Evolutionary conservation across 2,113 vertebrate genomes (phyloP).

Genomic region (Corapipo altera): DNA sequence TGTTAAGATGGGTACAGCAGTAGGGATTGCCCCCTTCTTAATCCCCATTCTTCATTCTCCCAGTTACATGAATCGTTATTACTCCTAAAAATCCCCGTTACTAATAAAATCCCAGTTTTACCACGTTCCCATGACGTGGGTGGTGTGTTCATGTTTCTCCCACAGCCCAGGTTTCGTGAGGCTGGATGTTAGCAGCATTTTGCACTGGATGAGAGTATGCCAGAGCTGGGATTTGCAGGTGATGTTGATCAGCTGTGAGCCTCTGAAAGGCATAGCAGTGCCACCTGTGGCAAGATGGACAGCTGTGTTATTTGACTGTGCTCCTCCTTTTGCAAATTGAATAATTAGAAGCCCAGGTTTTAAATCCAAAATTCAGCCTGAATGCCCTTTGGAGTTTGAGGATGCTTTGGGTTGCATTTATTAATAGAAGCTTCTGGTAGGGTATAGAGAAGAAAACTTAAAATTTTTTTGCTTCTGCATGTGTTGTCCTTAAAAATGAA

Average conservation of each 20-base stretch:
- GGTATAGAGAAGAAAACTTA: neutral
- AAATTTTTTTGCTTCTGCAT: accelerated
- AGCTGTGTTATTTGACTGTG: neutral
- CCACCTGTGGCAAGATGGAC: neutral
- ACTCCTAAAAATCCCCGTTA: neutral
- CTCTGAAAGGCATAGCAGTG: neutral
- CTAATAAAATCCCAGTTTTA: neutral
- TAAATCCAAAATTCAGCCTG: neutral
- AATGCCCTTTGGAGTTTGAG: neutral
- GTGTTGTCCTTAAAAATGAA: neutral
- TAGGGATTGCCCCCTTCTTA: neutral
- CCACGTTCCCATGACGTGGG: neutral
- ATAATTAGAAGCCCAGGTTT: neutral
- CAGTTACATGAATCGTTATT: neutral
- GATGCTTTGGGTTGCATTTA: neutral
- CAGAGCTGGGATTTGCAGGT: neutral
- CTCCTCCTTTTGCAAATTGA: neutral
- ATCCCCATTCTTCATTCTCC: neutral
- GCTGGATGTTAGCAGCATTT: neutral
- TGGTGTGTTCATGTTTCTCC: neutral
- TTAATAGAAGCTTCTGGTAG: neutral
- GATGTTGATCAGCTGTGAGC: neutral
- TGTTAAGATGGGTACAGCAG: neutral
- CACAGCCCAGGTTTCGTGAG: neutral
- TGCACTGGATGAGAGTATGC: neutral